phyloP scores from a whole-genome alignment of 1,140 invertebrate genomes.

The Pemphigus obesinymphae region DNA sequence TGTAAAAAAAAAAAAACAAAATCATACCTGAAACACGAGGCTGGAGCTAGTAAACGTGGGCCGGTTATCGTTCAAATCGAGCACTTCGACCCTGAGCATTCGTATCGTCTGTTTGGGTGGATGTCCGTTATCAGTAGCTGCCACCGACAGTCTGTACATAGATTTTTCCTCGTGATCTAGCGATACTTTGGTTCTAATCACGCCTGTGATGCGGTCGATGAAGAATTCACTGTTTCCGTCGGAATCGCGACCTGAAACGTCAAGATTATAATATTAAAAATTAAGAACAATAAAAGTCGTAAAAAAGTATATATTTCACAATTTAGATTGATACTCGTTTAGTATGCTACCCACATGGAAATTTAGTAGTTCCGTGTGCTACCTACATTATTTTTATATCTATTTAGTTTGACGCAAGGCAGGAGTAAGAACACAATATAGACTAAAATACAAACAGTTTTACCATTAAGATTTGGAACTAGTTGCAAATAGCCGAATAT shows the following conservation, averaged over 20 bases:
- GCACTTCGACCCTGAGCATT: slow-evolving; percentile 76
- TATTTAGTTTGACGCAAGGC: no score
- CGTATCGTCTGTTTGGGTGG: slow-evolving; percentile 75
- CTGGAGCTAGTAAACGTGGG: slow-evolving; percentile 87
- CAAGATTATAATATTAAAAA: neutral
- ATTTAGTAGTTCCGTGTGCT: no score
- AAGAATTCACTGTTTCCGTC: slow-evolving; percentile 79
- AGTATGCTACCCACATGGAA: no score
- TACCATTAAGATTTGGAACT: no score
- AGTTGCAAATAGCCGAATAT: no score
- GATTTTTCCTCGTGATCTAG: slow-evolving; percentile 86
- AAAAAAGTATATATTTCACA: no score
- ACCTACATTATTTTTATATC: no score
- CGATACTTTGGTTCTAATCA: slow-evolving; percentile 78
- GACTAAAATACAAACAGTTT: no score
- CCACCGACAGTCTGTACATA: slow-evolving; percentile 77
- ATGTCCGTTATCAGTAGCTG: slow-evolving; percentile 78
- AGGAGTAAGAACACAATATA: no score
- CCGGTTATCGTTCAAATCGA: slow-evolving; percentile 85
- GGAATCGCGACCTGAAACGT: slow-evolving; percentile 60
- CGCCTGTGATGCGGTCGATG: slow-evolving; percentile 78
- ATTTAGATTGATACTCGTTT: no score
- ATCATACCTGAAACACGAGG: slow-evolving; percentile 74
- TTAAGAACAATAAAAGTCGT: no score
- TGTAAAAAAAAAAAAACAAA: neutral